Percentiles rank a stretch among this genome's conserved stretches.
Evolutionary conservation across 1,140 invertebrate species (phyloP).

Genomic region (Aphidius gifuensis): DNA sequence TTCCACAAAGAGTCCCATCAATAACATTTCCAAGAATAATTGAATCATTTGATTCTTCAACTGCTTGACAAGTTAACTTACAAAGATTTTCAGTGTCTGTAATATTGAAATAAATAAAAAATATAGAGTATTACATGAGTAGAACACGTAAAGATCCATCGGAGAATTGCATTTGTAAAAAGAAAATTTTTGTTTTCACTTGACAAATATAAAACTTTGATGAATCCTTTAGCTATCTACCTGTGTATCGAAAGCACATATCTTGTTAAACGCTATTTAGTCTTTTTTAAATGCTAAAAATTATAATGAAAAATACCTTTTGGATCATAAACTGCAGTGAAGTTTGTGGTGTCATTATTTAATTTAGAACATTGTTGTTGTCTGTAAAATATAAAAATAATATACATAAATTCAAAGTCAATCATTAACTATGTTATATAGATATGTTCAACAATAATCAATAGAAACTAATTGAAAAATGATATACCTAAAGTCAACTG

Average conservation of each 20-base stretch:
- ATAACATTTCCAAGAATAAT: conserved; percentile 76
- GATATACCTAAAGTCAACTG: conserved; percentile 58
- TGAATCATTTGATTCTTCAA: conserved; percentile 59
- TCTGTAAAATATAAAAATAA: conserved; percentile 50
- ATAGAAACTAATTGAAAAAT: neutral
- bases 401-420: too few species aligned
- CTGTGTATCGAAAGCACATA: too few species aligned
- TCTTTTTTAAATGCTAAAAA: conserved; percentile 65
- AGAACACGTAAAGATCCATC: too few species aligned
- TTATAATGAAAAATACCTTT: conserved; percentile 70
- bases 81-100: conserved; percentile 70
- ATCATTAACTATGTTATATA: too few species aligned
- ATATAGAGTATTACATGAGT: too few species aligned
- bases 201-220: too few species aligned
- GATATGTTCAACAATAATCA: neutral
- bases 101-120: too few species aligned
- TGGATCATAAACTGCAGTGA: conserved; percentile 60
- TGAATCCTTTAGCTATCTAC: too few species aligned
- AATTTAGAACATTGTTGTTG: conserved; percentile 76
- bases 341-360: conserved; percentile 70
- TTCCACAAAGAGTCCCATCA: conserved; percentile 86
- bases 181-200: too few species aligned
- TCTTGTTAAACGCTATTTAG: neutral
- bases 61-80: conserved; percentile 73
- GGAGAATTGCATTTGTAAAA: too few species aligned